Evolutionary conservation across 2,888 invertebrate species (phyloP).

Genomic region (Xestia xanthographa): DNA sequence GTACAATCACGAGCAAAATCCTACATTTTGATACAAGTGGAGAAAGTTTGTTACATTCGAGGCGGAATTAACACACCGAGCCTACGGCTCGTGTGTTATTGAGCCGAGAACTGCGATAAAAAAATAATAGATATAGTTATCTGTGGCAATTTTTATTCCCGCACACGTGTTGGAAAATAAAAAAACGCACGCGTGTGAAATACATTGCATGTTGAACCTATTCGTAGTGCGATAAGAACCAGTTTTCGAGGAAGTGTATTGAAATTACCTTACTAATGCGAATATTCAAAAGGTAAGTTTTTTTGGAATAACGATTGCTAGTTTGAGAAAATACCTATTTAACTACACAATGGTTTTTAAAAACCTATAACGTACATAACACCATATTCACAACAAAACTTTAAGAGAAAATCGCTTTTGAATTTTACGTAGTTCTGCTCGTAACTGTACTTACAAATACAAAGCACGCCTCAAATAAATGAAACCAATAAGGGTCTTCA

Average conservation of each 20-base stretch:
- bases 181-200: too few relatives aligned
- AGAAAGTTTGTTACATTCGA: too few relatives aligned
- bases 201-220: too few relatives aligned
- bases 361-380: background rate
- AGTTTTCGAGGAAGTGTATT: too few relatives aligned
- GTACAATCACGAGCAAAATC: background rate
- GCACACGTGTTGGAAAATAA: too few relatives aligned
- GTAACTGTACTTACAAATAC: constrained; percentile 10
- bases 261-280: background rate
- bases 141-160: too few relatives aligned
- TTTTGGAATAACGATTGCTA: background rate
- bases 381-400: background rate
- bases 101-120: too few relatives aligned
- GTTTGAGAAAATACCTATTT: background rate
- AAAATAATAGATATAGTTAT: too few relatives aligned
- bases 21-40: too few relatives aligned
- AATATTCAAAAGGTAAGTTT: background rate
- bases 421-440: background rate
- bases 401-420: background rate
- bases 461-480: constrained; percentile 54
- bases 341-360: background rate
- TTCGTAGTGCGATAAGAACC: too few relatives aligned
- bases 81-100: too few relatives aligned
- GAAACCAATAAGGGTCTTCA: constrained; percentile 58
- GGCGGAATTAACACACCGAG: too few relatives aligned